These are phyloP conservation scores for Malurus elegans DNA, from an alignment of 2,113 vertebrate species.

Conservation along the genomic window DNA sequence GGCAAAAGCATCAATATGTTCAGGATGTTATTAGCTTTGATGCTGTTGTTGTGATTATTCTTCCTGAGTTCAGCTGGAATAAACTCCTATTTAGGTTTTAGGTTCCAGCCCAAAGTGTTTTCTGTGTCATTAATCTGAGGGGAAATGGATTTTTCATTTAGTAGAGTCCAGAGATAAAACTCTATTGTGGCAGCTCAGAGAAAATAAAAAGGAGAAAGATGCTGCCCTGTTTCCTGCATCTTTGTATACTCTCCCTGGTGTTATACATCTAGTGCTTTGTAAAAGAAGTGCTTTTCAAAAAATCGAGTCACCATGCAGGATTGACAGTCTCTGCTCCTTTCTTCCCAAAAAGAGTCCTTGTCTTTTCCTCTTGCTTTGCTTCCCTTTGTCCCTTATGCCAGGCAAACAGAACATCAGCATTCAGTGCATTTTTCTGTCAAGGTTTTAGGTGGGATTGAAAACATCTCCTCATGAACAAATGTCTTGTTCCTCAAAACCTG, in stretches of 20 bases:
- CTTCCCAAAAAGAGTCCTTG: not conserved
- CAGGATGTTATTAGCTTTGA: not conserved
- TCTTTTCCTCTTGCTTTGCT: not conserved
- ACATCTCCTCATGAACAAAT: not conserved
- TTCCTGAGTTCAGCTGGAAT: not conserved
- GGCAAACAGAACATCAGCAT: not conserved
- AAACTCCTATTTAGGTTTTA: not conserved
- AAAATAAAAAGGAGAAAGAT: not conserved
- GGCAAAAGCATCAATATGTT: not conserved
- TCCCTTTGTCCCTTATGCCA: not conserved
- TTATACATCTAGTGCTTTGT: not conserved
- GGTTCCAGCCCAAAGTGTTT: not conserved
- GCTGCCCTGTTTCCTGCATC: not conserved
- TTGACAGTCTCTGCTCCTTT: constrained; percentile 1
- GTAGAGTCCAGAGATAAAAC: not conserved
- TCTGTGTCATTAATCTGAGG: constrained; percentile 1
- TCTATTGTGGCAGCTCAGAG: not conserved
- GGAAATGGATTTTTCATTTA: constrained; percentile 47
- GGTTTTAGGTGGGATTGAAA: constrained; percentile 33
- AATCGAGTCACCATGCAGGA: not conserved
- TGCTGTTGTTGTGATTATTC: not conserved
- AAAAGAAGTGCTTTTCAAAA: not conserved
- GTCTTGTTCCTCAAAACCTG: not conserved
- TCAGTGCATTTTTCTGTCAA: constrained; percentile 18
- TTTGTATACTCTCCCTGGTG: not conserved